Conservation (phyloP, 2,797 vertebrate species). For the Psittacula derbiana region DNA sequence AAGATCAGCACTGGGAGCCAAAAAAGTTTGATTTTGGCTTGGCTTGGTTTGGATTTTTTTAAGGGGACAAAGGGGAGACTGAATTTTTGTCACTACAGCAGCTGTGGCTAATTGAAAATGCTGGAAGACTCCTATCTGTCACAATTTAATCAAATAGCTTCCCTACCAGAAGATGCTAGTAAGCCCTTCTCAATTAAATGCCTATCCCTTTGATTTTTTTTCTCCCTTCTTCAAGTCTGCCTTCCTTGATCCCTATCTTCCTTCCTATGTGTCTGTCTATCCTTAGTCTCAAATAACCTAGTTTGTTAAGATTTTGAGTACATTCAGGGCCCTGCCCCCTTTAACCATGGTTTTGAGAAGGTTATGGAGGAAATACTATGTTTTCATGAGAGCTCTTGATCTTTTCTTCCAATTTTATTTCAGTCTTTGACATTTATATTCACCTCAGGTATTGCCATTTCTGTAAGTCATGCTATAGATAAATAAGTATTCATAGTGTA, state of each 20-base stretch:
- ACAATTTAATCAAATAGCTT: background rate
- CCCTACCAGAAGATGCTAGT: background rate
- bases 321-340: fast-evolving
- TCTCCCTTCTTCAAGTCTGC: background rate
- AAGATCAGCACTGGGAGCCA: background rate
- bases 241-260: background rate
- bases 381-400: background rate
- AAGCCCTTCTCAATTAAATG: background rate
- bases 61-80: background rate
- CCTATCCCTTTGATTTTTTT: background rate
- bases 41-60: background rate
- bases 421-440: background rate
- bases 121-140: background rate
- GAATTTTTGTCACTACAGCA: fast-evolving
- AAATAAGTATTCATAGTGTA: background rate
- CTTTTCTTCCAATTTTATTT: background rate
- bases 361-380: background rate
- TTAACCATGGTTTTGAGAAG: background rate
- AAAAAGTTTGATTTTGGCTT: background rate
- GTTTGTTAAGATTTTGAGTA: background rate
- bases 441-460: background rate
- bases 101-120: background rate
- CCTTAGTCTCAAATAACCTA: background rate
- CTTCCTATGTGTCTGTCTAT: background rate
- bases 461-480: background rate